Base-by-base conservation (phyloP, 2,113 vertebrate genomes). In the Megaleporinus macrocephalus region DNA sequence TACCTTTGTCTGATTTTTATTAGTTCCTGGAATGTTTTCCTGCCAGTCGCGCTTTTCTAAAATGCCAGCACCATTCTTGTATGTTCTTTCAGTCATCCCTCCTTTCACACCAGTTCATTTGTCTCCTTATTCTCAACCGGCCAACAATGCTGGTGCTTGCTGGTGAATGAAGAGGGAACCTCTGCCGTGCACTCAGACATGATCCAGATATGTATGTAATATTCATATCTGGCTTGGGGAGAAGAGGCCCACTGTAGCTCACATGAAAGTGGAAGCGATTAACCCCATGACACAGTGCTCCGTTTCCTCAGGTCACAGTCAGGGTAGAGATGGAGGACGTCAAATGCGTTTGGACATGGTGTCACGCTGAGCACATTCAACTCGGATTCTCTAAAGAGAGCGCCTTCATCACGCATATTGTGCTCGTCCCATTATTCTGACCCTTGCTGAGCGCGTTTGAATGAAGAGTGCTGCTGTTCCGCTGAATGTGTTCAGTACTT, bases 341-440 rank as follows among this genome's bases (percentile, higher is more conserved):
- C 49, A 18, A 59, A 53, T 47, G 41, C 61, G 79, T 76, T 77
- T 44, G 80, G 80, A 78, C 73, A 53, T 30, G 82, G 61, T 86
- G 65, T 81, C 68, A 66, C 22, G 30, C 65, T 57, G 55, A 24
- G n/a, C 26, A 10, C 33, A 61, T 66, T 72, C 74, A 71, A 11
- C 63, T 44, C 2, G 33, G 33, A 41, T 24, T 55, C 57, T 63
- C 72, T 13, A 20, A 75, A 11, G n/a, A 44, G 30, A 57, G 53
- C 70, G 68, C 26, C 55, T 83, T 55, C 76, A 68, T 78, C 81
- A 55, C 68, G 51, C 55, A 68, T 27, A 57, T 68, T 65, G 66
- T 73, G 26, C 33, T 18, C 41, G 30, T 73, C n/a, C 85, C 84
- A 55, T 83, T 30, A 78, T 65, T 33, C 30, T 59, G 44, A 74